Percentiles rank a stretch among this genome's conserved stretches.
Conservation (phyloP, 2,113 vertebrate genomes). For the Macrotus californicus region DNA sequence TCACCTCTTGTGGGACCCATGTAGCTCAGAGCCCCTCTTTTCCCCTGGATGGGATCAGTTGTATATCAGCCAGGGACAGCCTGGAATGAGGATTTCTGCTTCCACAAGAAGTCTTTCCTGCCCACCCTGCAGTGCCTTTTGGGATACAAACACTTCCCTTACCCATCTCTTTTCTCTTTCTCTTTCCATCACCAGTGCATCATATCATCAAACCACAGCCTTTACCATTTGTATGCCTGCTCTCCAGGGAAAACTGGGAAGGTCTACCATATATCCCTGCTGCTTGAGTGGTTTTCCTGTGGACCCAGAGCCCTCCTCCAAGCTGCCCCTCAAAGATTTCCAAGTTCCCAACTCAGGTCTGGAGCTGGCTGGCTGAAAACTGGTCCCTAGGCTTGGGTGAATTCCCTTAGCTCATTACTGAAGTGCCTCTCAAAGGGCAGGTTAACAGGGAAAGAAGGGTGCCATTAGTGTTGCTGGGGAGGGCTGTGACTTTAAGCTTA, state of each 20-base stretch:
- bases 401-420: not conserved
- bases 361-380: not conserved
- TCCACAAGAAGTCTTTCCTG: too few species aligned
- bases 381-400: not conserved
- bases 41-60: rapidly evolving
- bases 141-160: not conserved
- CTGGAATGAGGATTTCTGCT: not conserved
- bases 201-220: not conserved
- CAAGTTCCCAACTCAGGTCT: not conserved
- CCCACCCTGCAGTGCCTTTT: not conserved
- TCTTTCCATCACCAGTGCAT: not conserved
- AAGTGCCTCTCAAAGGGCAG: not conserved
- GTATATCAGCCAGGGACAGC: not conserved
- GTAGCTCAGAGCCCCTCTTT: not conserved
- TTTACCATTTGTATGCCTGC: not conserved
- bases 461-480: not conserved
- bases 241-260: not conserved
- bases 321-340: not conserved
- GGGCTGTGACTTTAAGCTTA: not conserved
- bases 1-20: not conserved
- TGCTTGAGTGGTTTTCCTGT: not conserved
- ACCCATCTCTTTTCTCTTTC: too few species aligned
- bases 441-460: not conserved
- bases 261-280: not conserved
- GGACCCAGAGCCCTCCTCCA: too few species aligned